Percentiles rank a stretch among this genome's conserved stretches.
Conservation (phyloP, 2,888 invertebrate genomes). For the Sericinus montela region DNA sequence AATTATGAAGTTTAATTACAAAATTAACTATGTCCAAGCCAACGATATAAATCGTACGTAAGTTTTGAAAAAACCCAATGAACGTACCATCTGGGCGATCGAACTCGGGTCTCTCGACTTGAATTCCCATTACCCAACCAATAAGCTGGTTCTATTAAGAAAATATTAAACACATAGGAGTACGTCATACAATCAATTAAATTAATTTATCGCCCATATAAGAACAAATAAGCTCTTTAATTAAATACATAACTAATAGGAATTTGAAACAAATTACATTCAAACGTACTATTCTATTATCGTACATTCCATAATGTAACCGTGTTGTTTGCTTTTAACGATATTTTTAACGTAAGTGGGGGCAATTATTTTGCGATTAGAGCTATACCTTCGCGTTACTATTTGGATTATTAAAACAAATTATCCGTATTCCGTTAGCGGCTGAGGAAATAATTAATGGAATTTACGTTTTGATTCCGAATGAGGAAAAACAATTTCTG, state of each 20-base stretch:
- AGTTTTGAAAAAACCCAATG: too few species aligned
- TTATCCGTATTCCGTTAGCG: slow-evolving; percentile 6
- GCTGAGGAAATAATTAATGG: slow-evolving; percentile 16
- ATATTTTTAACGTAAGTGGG: slow-evolving; percentile 33
- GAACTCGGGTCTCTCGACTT: too few species aligned
- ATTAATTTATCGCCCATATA: neutral
- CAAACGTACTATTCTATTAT: neutral
- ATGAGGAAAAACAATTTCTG: too few species aligned
- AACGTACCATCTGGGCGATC: too few species aligned
- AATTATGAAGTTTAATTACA: too few species aligned
- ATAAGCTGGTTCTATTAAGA: too few species aligned
- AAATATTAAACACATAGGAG: too few species aligned
- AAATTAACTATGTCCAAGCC: too few species aligned
- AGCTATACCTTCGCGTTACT: slow-evolving; percentile 39
- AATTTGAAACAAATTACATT: neutral
- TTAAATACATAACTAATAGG: too few species aligned
- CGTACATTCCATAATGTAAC: neutral
- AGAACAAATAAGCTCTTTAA: neutral
- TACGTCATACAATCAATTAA: too few species aligned
- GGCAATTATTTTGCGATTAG: slow-evolving; percentile 62
- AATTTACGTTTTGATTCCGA: neutral
- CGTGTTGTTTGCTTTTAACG: slow-evolving; percentile 31
- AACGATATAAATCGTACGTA: too few species aligned
- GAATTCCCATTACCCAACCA: too few species aligned
- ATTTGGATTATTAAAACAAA: slow-evolving; percentile 47